Conservation (phyloP, 2,797 vertebrate genomes). For the Halcyon badia region DNA sequence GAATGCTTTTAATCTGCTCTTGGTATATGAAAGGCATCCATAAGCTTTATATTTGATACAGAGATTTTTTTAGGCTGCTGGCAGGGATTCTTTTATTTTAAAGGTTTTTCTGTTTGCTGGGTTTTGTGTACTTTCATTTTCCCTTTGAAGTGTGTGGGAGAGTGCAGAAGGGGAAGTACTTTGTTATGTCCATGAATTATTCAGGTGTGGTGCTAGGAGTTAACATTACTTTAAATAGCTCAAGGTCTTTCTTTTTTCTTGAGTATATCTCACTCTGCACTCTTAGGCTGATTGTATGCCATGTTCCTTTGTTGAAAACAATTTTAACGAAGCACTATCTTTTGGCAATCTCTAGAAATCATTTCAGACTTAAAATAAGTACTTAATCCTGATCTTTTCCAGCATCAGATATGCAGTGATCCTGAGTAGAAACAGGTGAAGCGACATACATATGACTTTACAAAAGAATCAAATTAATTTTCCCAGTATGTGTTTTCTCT, state of each 20-base stretch:
- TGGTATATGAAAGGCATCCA: slow-evolving; percentile 33
- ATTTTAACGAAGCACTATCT: slow-evolving; percentile 66
- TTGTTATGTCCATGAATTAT: slow-evolving; percentile 75
- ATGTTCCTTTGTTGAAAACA: slow-evolving; percentile 38
- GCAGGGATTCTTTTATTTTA: slow-evolving; percentile 31
- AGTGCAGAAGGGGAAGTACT: slow-evolving; percentile 63
- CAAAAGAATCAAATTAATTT: background rate
- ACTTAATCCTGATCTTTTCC: slow-evolving; percentile 61
- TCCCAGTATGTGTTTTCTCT: background rate
- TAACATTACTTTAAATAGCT: slow-evolving; percentile 72
- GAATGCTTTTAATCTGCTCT: background rate
- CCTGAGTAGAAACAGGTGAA: slow-evolving; percentile 23
- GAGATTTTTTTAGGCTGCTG: slow-evolving; percentile 45
- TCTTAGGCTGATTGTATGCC: slow-evolving; percentile 41
- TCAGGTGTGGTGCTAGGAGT: slow-evolving; percentile 61
- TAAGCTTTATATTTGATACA: slow-evolving; percentile 34
- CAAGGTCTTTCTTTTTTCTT: slow-evolving; percentile 67
- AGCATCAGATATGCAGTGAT: slow-evolving; percentile 19
- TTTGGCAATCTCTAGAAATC: slow-evolving; percentile 39
- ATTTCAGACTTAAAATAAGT: slow-evolving; percentile 59
- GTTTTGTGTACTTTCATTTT: slow-evolving; percentile 63
- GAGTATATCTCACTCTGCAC: slow-evolving; percentile 58
- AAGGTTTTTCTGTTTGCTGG: slow-evolving; percentile 45
- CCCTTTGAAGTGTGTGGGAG: slow-evolving; percentile 66
- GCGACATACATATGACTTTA: background rate